Evolutionary conservation across 1,140 invertebrate species (phyloP), one percentile per base, ranked within the genome.

Genomic region (Drosophila tropicalis): DNA sequence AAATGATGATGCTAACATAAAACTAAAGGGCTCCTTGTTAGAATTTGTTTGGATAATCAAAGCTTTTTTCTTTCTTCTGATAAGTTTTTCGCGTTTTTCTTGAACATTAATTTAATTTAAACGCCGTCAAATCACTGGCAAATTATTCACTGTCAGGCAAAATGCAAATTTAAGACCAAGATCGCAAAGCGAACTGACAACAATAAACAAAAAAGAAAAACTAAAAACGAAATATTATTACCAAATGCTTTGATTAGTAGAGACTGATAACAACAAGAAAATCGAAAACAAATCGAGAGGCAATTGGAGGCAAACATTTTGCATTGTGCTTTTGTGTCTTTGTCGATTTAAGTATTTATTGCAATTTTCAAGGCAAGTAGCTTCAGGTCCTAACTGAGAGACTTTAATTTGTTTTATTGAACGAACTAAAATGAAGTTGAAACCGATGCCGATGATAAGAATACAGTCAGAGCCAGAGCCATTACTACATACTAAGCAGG

Each of bases 61-160:
- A 29, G 5, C 29, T 29, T 29, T 36, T 36, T 10, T 2, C 0
- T 12, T 36, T 36, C 12, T 51, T 7, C 56, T 17, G 29, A 29
- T 9, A 32, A 17, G 17, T 62, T 22, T 44, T 70, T 58, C 58
- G 83, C 84, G 83, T 80, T 71, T 80, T 87, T 89, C 65, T 64
- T 69, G 79, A 76, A 83, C 83, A 87, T 87, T 87, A 89, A 80
- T 72, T 73, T 67, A 62, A 81, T 69, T 79, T 87, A 82, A 79
- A 76, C 66, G 56, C 47, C 54, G 73, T 79, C 54, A 63, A 56
- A 76, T 69, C 73, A 70, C 56, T 89, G 76, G 72, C 79, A 87
- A 89, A 89, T 89, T 89, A 89, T 89, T 89, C 84, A 89, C 80
- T 89, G 84, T 89, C 84, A 89, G 80, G 76, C 84, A 69, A 51